A percentile compares a stretch with the other conserved stretches of the same genome.
These are phyloP conservation scores for Chascanopsetta lugubris DNA, from an alignment of 2,113 vertebrate genomes.

Conservation along the genomic window DNA sequence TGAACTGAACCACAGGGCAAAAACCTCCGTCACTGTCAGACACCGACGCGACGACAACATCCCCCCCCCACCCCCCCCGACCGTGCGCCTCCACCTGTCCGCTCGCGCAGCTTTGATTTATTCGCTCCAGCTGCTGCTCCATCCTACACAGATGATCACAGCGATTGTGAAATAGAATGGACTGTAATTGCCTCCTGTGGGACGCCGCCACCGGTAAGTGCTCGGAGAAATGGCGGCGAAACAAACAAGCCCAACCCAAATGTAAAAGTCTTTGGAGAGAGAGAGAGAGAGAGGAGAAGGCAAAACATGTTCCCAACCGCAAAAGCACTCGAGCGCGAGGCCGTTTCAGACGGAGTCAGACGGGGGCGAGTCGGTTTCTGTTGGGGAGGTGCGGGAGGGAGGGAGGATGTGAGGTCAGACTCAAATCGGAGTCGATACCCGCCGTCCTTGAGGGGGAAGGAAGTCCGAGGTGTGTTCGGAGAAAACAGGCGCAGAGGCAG, in stretches of 20 bases:
- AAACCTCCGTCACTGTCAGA: slow-evolving; percentile 17
- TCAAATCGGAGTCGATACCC: slow-evolving; percentile 4
- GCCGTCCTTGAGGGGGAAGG: slow-evolving; percentile 28
- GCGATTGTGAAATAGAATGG: slow-evolving; percentile 60
- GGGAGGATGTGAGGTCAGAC: slow-evolving; percentile 1
- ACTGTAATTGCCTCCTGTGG: slow-evolving; percentile 66
- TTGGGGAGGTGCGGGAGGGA: too few species aligned
- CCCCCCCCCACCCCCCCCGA: slow-evolving; percentile 1
- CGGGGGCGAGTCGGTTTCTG: slow-evolving; percentile 1
- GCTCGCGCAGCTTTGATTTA: slow-evolving; percentile 63
- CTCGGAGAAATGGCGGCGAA: slow-evolving; percentile 27
- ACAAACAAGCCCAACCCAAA: slow-evolving; percentile 47
- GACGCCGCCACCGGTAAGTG: slow-evolving; percentile 44
- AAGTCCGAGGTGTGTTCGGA: not conserved
- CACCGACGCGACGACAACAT: slow-evolving; percentile 9
- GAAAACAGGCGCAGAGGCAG: slow-evolving; percentile 4
- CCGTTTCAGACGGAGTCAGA: slow-evolving; percentile 18
- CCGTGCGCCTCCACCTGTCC: slow-evolving; percentile 47
- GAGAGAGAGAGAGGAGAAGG: slow-evolving; percentile 9
- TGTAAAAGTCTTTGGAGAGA: slow-evolving; percentile 22
- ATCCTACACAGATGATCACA: slow-evolving; percentile 52
- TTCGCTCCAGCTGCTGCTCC: slow-evolving; percentile 59
- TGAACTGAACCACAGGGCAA: slow-evolving; percentile 18
- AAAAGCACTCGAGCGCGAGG: slow-evolving; percentile 15
- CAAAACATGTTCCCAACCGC: slow-evolving; percentile 33